Conservation (phyloP, 2,888 invertebrate species). For the Crepidodera aurea region DNA sequence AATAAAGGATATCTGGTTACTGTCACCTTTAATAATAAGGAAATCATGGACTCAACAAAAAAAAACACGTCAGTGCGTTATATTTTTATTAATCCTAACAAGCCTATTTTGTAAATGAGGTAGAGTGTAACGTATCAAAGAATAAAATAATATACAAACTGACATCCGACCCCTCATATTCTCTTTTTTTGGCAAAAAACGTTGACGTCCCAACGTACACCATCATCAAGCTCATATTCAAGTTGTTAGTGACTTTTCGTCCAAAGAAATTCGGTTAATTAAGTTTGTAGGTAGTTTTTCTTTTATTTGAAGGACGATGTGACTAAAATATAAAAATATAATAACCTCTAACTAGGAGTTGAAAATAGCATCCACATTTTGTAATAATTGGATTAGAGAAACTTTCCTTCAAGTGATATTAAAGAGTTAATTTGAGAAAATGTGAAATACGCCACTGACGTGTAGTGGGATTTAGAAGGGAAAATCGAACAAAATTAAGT, state of each 20-base stretch:
- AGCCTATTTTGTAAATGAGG: constrained; percentile 46
- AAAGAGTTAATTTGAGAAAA: too few relatives aligned
- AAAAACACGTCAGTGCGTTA: constrained; percentile 9
- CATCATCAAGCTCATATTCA: constrained; percentile 18
- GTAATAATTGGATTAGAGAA: too few relatives aligned
- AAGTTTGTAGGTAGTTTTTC: background rate
- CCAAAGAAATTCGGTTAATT: background rate
- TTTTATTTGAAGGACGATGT: background rate
- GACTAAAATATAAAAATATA: background rate
- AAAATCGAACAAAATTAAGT: too few relatives aligned
- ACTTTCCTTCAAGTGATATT: too few relatives aligned
- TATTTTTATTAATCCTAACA: constrained; percentile 39
- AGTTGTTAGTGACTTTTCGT: constrained; percentile 2
- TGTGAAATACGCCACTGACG: too few relatives aligned
- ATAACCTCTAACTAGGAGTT: too few relatives aligned
- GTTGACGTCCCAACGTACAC: constrained; percentile 10
- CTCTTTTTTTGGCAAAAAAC: constrained; percentile 2
- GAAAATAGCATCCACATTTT: too few relatives aligned
- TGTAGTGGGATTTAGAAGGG: too few relatives aligned
- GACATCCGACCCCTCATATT: constrained; percentile 24
- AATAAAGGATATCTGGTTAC: constrained; percentile 19
- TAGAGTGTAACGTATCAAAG: constrained; percentile 47
- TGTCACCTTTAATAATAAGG: constrained; percentile 20
- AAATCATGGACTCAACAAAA: constrained; percentile 12
- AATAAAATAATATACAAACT: constrained; percentile 23